A percentile compares a stretch with the other conserved stretches of the same genome.
phyloP scores from a whole-genome alignment of 2,888 invertebrate genomes.

The Chrysina gloriosa region DNA sequence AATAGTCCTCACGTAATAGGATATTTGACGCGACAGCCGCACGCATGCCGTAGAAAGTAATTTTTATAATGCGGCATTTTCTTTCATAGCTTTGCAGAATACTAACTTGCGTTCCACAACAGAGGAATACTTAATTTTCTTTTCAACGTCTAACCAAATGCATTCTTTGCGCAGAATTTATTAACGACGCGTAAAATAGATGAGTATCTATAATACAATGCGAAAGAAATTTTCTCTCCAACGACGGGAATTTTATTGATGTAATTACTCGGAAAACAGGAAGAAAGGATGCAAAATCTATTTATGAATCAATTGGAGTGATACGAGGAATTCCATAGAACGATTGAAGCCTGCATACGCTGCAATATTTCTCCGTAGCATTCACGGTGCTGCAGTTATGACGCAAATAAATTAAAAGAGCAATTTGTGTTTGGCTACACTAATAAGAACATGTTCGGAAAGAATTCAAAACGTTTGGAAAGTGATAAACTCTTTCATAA shows the following conservation, averaged over 20 bases:
- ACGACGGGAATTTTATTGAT: too few species aligned
- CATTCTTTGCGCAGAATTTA: neutral
- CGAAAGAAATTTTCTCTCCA: neutral
- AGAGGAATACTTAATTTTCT: neutral
- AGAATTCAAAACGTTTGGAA: neutral
- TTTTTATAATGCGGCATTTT: neutral
- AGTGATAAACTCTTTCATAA: conserved; percentile 3
- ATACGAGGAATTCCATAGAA: too few species aligned
- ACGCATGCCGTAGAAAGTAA: neutral
- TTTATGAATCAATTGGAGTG: too few species aligned
- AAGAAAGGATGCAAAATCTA: too few species aligned
- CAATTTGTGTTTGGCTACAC: neutral
- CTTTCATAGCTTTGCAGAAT: neutral
- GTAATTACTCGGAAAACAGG: too few species aligned
- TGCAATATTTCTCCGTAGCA: neutral
- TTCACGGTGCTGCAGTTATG: neutral
- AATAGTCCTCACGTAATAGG: neutral
- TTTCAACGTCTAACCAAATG: neutral
- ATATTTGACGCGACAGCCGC: neutral
- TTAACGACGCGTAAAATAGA: neutral
- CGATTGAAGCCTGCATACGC: too few species aligned
- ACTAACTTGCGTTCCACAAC: neutral
- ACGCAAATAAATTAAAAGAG: neutral
- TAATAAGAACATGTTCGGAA: neutral
- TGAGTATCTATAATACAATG: neutral